A percentile compares a stretch with the other conserved stretches of the same genome.
Evolutionary conservation across 2,888 invertebrate species (phyloP).

Genomic region (Thumatha senex): DNA sequence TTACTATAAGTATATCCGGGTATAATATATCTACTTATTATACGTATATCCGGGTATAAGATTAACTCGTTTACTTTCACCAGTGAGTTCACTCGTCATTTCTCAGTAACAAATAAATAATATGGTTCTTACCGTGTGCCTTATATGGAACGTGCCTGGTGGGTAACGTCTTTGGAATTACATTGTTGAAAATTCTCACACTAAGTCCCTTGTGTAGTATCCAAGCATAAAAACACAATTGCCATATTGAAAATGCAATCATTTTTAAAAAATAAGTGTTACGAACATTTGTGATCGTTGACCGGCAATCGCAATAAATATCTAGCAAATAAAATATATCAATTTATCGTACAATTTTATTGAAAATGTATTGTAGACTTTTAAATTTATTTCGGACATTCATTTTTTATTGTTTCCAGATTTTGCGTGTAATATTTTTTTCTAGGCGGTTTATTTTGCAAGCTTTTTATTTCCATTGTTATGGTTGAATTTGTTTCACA

Average conservation of each 20-base stretch:
- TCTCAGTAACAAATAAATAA: no score
- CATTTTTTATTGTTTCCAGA: constrained; percentile 14
- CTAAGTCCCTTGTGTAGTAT: constrained; percentile 7
- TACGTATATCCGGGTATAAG: no score
- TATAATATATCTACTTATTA: no score
- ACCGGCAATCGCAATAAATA: constrained; percentile 38
- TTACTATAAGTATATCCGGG: no score
- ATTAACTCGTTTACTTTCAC: no score
- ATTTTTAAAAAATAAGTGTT: constrained; percentile 28
- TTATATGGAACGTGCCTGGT: neutral
- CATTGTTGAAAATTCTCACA: constrained; percentile 25
- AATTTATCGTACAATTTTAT: constrained; percentile 39
- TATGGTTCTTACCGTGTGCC: constrained; percentile 1
- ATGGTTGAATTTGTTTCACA: neutral
- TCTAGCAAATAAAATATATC: constrained; percentile 37
- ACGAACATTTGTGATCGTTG: constrained; percentile 26
- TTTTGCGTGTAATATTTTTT: neutral
- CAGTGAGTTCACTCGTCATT: no score
- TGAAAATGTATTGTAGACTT: constrained; percentile 27
- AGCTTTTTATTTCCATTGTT: neutral
- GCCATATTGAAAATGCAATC: constrained; percentile 25
- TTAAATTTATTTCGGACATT: constrained; percentile 21
- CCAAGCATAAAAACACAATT: constrained; percentile 20
- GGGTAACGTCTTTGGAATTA: neutral
- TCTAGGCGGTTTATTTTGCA: neutral